A percentile compares a stretch with the other conserved stretches of the same genome.
phyloP scores from a whole-genome alignment of 1,140 invertebrate species.

The Marisa cornuarietis region DNA sequence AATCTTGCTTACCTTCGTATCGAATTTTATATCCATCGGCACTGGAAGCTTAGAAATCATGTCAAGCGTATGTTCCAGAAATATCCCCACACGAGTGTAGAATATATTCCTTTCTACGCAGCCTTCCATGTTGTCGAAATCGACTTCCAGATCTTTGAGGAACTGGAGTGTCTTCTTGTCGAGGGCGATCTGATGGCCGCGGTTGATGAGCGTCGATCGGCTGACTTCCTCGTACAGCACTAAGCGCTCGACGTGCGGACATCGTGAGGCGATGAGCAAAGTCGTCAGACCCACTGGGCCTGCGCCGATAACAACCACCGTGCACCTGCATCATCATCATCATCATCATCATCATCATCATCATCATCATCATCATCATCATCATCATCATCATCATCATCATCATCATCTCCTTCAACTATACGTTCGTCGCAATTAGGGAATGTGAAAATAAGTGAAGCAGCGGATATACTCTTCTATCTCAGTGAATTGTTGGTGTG shows the following conservation, averaged over 20 bases:
- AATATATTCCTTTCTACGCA: constrained; percentile 52
- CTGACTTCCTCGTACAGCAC: constrained; percentile 49
- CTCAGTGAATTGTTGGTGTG: too few relatives aligned
- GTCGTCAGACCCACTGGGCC: constrained; percentile 52
- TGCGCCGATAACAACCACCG: constrained; percentile 49
- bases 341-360: not conserved
- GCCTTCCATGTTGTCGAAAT: constrained; percentile 61
- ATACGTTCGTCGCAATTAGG: too few relatives aligned
- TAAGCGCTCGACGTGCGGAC: constrained; percentile 36
- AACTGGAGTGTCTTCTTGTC: constrained; percentile 44
- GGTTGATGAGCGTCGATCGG: constrained; percentile 40
- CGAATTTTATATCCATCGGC: constrained; percentile 39
- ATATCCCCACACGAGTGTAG: constrained; percentile 58
- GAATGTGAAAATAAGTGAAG: too few relatives aligned
- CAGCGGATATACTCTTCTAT: too few relatives aligned
- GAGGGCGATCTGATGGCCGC: constrained; percentile 51
- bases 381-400: too few relatives aligned
- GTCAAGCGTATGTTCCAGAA: constrained; percentile 55
- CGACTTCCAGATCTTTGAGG: constrained; percentile 47
- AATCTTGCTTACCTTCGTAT: constrained; percentile 52
- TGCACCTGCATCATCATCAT: constrained; percentile 25
- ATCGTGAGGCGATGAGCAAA: constrained; percentile 39
- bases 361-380: too few relatives aligned
- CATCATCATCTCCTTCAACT: too few relatives aligned
- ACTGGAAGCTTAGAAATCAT: constrained; percentile 31